Evolutionary conservation across 2,888 invertebrate species (phyloP), one percentile per base, ranked within the genome.

Genomic region (Adelphocoris suturalis): DNA sequence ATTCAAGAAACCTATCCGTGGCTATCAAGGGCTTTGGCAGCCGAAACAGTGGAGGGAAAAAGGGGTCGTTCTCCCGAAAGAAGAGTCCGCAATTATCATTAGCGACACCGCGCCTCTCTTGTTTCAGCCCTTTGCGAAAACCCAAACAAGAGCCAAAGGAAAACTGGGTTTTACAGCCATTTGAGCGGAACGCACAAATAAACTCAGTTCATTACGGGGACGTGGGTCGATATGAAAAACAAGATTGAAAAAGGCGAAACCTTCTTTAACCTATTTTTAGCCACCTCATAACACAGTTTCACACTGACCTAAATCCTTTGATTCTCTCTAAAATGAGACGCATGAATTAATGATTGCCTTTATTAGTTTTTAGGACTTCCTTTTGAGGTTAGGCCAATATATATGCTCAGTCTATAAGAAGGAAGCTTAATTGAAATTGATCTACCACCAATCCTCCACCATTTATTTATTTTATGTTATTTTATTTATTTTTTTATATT

Each of bases 11-110:
- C n/a, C 61, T 9, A 19, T 61, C 19, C 61, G 19, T 2, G 61
- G 61, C n/a, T 61, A 61, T 61, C 61, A 61, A 61, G 61, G 61
- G 61, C 61, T 61, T 61, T 61, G 61, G 61, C 61, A 61, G 19
- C n/a, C n/a, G n/a, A 9, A 61, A 16, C 19, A 19, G 61, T 1
- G n/a, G 19, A 7, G n/a, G 14, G 61, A n/a, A 19, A n/a, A 19
- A n/a, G 16, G 61, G 61, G 61, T 9, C 9, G 61, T 16, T 16
- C 52, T 19, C n/a, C 19, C 19, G 9, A n/a, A 61, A 61, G 61
- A 61, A 61, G 61, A 19, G 61, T n/a, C 19, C n/a, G 61, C 61
- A 61, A 61, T 61, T 61, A 61, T 19, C 61, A 61, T 61, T 61
- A 61, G 61, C 61, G 61, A 61, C 61, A 61, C 61, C 19, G 61